Base-by-base conservation (phyloP, 2,888 invertebrate species). In the Synergus laeviventris region DNA sequence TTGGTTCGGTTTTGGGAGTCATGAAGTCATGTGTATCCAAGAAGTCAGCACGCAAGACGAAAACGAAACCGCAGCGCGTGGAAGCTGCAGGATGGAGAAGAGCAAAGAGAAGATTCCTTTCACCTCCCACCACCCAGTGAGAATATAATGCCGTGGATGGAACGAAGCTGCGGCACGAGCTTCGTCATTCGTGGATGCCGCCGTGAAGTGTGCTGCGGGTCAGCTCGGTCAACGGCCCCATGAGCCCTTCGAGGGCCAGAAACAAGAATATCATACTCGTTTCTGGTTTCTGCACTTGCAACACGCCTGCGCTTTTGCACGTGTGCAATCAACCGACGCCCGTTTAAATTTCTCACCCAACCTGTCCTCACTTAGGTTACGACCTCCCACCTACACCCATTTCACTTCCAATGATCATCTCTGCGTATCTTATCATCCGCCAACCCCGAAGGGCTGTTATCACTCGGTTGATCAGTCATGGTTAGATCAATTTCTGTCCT, bases 161-260 rank as follows among this genome's bases (percentile, higher is more conserved):
- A 79, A 80, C 79, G 78, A 81, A 78, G 77, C 78, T 79, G 79
- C 70, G 79, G 81, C 80, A 82, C 81, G 81, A 81, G 79, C 81
- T 82, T 78, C 80, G 79, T 60, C 61, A 70, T 59, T 59, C 59
- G 59, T 59, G 31, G 70, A 49, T 31, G 49, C 49, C 81, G 78
- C 78, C 70, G 77, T 81, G 76, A 81, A 81, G 81, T 79, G 77
- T 79, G 81, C 81, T 78, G 75, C 81, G 78, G 81, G 81, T 81
- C 81, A 79, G 77, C 77, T 73, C 81, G 81, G 81, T 81, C 81
- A 81, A 76, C 81, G 81, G 81, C 81, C 81, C 79, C 78, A 78
- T 59, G 36, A 14, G 54, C 64, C 64, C 64, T 66, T 31, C 24
- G 24, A 24, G 66, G 70, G 56, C 59, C 21, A 45, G 59, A 39